A percentile compares a stretch with the other conserved stretches of the same genome.
These are phyloP conservation scores for Dorcus hopei DNA, from an alignment of 2,888 invertebrate species.

Conservation along the genomic window DNA sequence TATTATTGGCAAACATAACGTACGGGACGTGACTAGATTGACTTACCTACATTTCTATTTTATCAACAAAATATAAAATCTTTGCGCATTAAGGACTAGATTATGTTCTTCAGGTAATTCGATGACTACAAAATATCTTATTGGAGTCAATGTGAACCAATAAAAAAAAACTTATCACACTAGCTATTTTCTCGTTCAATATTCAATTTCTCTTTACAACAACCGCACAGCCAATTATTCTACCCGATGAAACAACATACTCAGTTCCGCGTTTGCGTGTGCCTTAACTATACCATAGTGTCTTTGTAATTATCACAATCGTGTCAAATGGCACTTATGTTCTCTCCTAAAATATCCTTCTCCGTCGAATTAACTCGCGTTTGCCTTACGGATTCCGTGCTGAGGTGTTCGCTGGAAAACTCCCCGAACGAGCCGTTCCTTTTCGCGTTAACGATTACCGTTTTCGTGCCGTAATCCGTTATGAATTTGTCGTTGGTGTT, in stretches of 20 bases:
- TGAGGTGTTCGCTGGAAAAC: conserved; percentile 63
- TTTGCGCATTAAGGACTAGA: too few relatives aligned
- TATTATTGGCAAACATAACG: too few relatives aligned
- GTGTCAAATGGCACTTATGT: conserved; percentile 47
- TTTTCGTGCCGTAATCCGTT: conserved; percentile 72
- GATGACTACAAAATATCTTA: too few relatives aligned
- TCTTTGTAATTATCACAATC: conserved; percentile 43
- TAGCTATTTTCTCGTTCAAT: too few relatives aligned
- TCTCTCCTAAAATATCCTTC: conserved; percentile 43
- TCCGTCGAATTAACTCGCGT: conserved; percentile 57
- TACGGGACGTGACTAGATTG: too few relatives aligned
- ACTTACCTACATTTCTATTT: too few relatives aligned
- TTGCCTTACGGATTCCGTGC: conserved; percentile 63
- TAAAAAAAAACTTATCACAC: too few relatives aligned
- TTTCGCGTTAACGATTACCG: conserved; percentile 63
- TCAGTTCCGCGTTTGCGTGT: too few relatives aligned
- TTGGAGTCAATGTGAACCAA: too few relatives aligned
- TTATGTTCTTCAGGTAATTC: too few relatives aligned
- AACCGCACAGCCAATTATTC: background rate
- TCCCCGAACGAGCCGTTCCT: conserved; percentile 67
- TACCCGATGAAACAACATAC: background rate
- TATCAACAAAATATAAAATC: too few relatives aligned
- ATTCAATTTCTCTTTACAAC: too few relatives aligned
- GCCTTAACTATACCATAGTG: conserved; percentile 41
- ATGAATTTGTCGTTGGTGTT: conserved; percentile 69